Evolutionary conservation across 2,113 vertebrate genomes (phyloP).

Genomic region (Hyaena hyaena): DNA sequence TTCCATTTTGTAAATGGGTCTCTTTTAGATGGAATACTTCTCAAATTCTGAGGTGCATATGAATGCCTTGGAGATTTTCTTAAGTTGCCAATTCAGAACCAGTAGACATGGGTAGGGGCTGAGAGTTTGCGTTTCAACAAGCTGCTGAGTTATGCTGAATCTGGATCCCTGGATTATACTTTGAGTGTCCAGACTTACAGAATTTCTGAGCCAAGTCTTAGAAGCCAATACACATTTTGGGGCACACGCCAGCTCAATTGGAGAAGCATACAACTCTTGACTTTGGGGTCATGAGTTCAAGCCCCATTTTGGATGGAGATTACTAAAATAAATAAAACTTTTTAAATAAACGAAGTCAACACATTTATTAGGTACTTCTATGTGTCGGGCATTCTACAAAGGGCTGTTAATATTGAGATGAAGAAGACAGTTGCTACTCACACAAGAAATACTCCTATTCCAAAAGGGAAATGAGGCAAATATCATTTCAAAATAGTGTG

Average conservation of each 20-base stretch:
- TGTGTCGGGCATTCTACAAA: not conserved
- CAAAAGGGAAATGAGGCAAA: not conserved
- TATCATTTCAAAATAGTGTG: slow-evolving; percentile 7
- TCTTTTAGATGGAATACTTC: not conserved
- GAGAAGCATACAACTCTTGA: not conserved
- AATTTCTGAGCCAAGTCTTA: not conserved
- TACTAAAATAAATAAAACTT: not conserved
- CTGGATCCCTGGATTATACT: not conserved
- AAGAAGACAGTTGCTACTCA: not conserved
- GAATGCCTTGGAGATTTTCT: not conserved
- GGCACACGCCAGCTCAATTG: too few relatives aligned
- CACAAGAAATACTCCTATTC: not conserved
- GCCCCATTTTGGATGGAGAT: not conserved
- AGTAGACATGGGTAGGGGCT: not conserved
- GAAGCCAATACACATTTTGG: not conserved
- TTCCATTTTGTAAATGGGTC: not conserved
- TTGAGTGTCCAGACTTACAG: not conserved
- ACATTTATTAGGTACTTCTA: not conserved
- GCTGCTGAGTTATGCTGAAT: not conserved
- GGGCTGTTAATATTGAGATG: not conserved
- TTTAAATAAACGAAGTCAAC: not conserved
- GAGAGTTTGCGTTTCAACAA: not conserved
- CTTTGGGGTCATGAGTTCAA: not conserved
- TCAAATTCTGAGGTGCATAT: not conserved
- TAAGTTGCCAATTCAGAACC: not conserved